Base-by-base conservation (phyloP, 2,113 vertebrate genomes). In the Macquaria ambigua region DNA sequence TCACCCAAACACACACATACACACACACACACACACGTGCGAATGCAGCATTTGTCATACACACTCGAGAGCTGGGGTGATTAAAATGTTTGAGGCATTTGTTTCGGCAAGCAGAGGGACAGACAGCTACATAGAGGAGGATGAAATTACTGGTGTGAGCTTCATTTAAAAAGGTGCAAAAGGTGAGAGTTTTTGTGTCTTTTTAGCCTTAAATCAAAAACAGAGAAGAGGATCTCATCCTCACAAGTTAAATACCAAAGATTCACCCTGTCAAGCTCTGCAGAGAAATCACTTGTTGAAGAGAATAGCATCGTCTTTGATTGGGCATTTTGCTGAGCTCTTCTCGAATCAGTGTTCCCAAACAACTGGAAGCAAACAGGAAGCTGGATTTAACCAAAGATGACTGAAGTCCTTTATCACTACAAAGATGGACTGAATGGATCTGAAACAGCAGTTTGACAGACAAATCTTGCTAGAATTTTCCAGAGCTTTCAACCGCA, bases 1-100 rank as follows among this genome's bases (percentile, higher is more conserved):
- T 94, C 94, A 95, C 88, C 78, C 74, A 81, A 64, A 89, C 81
- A 89, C 74, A 82, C 89, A 73, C 81, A 89, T 72, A 82, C 89
- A 73, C 83, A 82, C 39, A 68, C 63, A 78, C 43, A 53, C 88
- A 89, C 81, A 53, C 77, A 70, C 59, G 52, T 61, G 59, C 31
- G 56, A 52, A 69, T 52, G 52, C 61, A 82, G 72, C 72, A 59
- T 75, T 86, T 87, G 71, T 74, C 72, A 34, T 6, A n/a, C 61
- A 76, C 74, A 66, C 79, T 37, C 34, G 0, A 34, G 67, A 74
- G 76, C 76, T 2, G 43, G 7, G 28, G 34, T 20, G 74, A 81
- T 80, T 83, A 69, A 82, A 88, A 87, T 52, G 82, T 87, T 87
- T 12, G 37, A 79, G 71, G 15, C 46, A 18, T 59, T 82, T 82